Conservation (phyloP, 2,797 vertebrate genomes). For the Cynopterus sphinx region DNA sequence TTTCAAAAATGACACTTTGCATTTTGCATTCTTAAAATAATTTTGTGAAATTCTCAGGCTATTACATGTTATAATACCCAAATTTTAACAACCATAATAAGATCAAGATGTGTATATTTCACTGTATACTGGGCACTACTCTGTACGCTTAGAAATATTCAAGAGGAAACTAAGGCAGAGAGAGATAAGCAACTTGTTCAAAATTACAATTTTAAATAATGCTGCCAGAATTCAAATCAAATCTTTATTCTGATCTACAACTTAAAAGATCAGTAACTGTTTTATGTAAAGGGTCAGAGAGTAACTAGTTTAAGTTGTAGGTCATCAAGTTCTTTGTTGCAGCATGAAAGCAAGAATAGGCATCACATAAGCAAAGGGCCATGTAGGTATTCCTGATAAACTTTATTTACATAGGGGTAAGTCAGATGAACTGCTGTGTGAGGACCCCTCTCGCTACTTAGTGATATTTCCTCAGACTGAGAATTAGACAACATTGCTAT, state of each 20-base stretch:
- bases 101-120: neutral
- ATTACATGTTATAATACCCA: neutral
- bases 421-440: neutral
- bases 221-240: neutral
- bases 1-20: neutral
- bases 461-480: neutral
- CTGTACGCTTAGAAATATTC: neutral
- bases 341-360: neutral
- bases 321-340: neutral
- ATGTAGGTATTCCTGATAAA: neutral
- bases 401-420: neutral
- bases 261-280: neutral
- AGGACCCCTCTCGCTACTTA: neutral
- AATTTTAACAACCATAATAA: neutral
- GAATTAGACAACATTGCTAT: neutral
- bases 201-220: neutral
- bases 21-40: neutral
- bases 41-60: neutral
- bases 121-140: neutral
- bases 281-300: neutral
- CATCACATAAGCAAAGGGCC: neutral
- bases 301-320: neutral
- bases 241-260: neutral
- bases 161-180: neutral
- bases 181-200: neutral